A percentile compares a stretch with the other conserved stretches of the same genome.
Conservation (phyloP, 2,888 invertebrate genomes). For the Perizoma flavofasciatum region DNA sequence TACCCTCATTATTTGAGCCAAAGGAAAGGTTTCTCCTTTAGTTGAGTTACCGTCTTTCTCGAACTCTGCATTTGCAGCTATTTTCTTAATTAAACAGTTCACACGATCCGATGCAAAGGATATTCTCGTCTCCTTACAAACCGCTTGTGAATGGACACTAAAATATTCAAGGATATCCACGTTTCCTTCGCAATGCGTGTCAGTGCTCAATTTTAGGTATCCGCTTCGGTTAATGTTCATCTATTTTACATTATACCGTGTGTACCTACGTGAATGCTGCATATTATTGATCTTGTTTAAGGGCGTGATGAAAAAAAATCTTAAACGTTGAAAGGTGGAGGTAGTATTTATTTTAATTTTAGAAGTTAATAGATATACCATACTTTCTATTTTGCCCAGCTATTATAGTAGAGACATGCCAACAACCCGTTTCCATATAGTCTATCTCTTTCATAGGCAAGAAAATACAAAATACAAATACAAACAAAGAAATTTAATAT, state of each 20-base stretch:
- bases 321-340: background rate
- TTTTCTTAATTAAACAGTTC: slow-evolving; percentile 6
- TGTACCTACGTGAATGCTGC: background rate
- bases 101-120: slow-evolving; percentile 26
- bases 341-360: no score
- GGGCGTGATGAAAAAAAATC: background rate
- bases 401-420: no score
- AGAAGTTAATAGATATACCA: no score
- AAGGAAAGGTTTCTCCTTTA: no score
- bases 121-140: slow-evolving; percentile 24
- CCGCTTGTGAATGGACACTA: slow-evolving; percentile 31
- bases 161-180: slow-evolving; percentile 37
- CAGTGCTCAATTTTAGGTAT: slow-evolving; percentile 30
- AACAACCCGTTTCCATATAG: no score
- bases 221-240: slow-evolving; percentile 25
- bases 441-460: no score
- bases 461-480: no score
- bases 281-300: background rate
- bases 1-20: no score
- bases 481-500: no score
- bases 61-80: no score
- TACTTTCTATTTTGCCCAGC: no score
- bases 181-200: slow-evolving; percentile 34
- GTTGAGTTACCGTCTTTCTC: no score
- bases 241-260: slow-evolving; percentile 30